Conservation (phyloP, 2,888 invertebrate species). For the Drosophila ustulata region DNA sequence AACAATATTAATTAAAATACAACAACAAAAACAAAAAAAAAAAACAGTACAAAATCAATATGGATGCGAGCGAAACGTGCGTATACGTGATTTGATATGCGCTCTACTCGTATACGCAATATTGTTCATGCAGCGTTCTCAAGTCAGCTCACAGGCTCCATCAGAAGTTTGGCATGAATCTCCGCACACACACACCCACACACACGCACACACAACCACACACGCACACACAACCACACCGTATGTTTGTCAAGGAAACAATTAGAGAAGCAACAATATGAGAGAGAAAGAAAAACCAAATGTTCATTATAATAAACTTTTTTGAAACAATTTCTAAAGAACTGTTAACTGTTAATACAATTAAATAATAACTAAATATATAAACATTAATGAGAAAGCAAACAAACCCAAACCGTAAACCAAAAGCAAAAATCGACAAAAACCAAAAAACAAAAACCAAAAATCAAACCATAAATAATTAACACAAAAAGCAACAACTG, state of each 20-base stretch:
- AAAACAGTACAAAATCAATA: constrained; percentile 43
- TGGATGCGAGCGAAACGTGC: constrained; percentile 3
- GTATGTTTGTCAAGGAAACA: constrained; percentile 60
- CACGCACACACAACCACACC: constrained; percentile 39
- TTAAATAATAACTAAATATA: constrained; percentile 37
- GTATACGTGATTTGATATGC: not conserved
- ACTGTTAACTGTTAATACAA: constrained; percentile 68
- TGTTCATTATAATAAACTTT: constrained; percentile 65
- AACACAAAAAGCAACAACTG: constrained; percentile 20
- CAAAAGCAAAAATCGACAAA: constrained; percentile 15
- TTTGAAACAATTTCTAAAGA: constrained; percentile 71
- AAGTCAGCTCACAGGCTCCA: constrained; percentile 7
- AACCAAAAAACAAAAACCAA: constrained; percentile 2
- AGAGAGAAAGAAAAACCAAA: constrained; percentile 33
- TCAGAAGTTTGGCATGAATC: constrained; percentile 57
- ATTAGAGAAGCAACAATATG: constrained; percentile 51
- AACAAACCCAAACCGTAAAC: not conserved
- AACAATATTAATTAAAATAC: constrained; percentile 7
- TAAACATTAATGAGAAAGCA: constrained; percentile 5
- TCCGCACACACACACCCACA: constrained; percentile 16
- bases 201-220: constrained; percentile 14
- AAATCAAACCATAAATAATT: not conserved
- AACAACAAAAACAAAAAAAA: constrained; percentile 3
- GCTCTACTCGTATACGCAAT: constrained; percentile 1
- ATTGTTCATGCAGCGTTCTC: constrained; percentile 48